Conservation (phyloP, 2,888 invertebrate species). For the Andrena minutula region DNA sequence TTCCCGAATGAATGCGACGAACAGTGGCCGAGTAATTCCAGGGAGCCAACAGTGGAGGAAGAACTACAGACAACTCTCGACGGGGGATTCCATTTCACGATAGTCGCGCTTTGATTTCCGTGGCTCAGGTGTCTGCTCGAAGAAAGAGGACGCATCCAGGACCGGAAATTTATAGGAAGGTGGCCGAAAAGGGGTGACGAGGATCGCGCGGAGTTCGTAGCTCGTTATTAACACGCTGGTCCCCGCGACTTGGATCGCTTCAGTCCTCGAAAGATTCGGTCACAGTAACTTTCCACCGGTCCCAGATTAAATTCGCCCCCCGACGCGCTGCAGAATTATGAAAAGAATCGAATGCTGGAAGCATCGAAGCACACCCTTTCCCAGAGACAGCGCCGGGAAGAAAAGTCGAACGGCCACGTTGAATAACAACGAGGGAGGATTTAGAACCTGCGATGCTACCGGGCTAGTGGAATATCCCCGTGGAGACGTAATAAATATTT, state of each 20-base stretch:
- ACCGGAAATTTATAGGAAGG: conserved; percentile 55
- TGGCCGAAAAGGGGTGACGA: conserved; percentile 21
- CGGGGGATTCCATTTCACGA: conserved; percentile 56
- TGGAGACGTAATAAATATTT: neutral
- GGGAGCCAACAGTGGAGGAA: conserved; percentile 18
- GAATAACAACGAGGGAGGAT: conserved; percentile 54
- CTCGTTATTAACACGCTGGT: conserved; percentile 70
- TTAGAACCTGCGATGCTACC: neutral
- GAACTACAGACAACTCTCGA: conserved; percentile 17
- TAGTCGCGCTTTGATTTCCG: conserved; percentile 65
- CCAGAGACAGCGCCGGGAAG: neutral
- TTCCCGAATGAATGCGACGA: conserved; percentile 14
- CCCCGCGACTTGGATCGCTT: conserved; percentile 71
- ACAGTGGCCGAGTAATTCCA: conserved; percentile 34
- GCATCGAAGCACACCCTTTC: neutral
- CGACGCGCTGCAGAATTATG: conserved; percentile 25
- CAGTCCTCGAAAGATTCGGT: conserved; percentile 54
- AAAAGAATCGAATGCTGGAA: conserved; percentile 44
- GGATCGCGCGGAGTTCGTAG: conserved; percentile 18
- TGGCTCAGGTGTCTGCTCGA: conserved; percentile 57
- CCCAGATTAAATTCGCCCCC: conserved; percentile 71
- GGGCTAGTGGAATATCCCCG: neutral
- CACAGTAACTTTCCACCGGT: conserved; percentile 64
- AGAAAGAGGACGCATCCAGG: conserved; percentile 21
- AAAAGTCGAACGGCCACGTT: conserved; percentile 7